phyloP scores from a whole-genome alignment of 2,888 invertebrate genomes.

The Elaeidobius kamerunicus region DNA sequence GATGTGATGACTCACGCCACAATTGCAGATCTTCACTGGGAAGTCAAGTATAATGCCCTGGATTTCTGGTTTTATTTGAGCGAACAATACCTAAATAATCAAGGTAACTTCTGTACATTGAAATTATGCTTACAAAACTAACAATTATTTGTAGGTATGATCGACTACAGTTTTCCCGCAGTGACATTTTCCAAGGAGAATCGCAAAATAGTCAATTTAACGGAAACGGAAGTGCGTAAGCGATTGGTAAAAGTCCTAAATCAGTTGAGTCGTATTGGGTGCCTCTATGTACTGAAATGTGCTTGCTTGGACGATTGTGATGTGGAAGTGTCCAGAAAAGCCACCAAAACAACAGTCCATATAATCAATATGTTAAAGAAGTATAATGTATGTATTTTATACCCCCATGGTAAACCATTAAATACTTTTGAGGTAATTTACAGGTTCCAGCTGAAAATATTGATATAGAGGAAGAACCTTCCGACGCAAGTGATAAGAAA shows the following conservation, averaged over 20 bases:
- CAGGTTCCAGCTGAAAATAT: conserved; percentile 12
- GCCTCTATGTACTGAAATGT: conserved; percentile 65
- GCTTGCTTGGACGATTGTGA: conserved; percentile 68
- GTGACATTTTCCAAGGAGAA: conserved; percentile 78
- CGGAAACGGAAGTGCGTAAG: conserved; percentile 62
- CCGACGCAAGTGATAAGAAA: no score
- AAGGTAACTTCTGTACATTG: conserved; percentile 48
- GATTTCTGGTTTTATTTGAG: conserved; percentile 72
- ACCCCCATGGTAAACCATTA: no score
- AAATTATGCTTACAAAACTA: no score
- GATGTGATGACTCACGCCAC: conserved; percentile 65
- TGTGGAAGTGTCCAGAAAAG: conserved; percentile 64
- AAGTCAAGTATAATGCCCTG: conserved; percentile 70
- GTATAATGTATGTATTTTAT: conserved; percentile 53
- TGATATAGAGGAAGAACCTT: conserved; percentile 5
- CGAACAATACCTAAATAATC: conserved; percentile 61
- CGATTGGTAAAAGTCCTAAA: conserved; percentile 64
- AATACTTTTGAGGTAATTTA: neutral
- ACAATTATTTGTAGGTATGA: conserved; percentile 56
- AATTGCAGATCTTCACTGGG: conserved; percentile 75
- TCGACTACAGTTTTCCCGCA: conserved; percentile 74
- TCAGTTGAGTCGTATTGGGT: conserved; percentile 65
- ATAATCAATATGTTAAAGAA: conserved; percentile 56
- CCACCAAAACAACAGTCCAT: conserved; percentile 56
- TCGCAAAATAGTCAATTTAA: conserved; percentile 72